These are phyloP conservation scores for Alfaro cultratus DNA, from an alignment of 2,797 vertebrate genomes.

Conservation along the genomic window DNA sequence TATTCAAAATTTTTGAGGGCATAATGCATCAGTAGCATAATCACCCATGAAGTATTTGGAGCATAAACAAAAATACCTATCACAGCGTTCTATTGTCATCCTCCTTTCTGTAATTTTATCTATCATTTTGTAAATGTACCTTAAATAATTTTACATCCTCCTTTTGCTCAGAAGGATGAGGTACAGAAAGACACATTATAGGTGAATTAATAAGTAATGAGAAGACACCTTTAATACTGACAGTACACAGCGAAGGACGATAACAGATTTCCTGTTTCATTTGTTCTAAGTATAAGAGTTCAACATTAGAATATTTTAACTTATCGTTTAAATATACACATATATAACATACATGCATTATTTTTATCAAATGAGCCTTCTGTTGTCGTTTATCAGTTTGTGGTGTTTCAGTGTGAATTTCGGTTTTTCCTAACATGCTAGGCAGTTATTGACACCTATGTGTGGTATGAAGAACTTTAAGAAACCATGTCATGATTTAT, in stretches of 20 bases:
- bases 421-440: neutral
- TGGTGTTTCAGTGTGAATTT: neutral
- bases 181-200: slow-evolving; percentile 8
- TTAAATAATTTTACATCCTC: neutral
- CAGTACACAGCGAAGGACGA: slow-evolving; percentile 11
- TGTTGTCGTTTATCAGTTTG: neutral
- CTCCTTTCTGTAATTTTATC: slow-evolving; percentile 25
- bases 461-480: slow-evolving; percentile 28
- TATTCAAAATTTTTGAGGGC: neutral
- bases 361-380: neutral
- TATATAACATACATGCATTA: neutral
- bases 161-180: neutral
- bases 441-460: too few relatives aligned
- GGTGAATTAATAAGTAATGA: slow-evolving; percentile 20
- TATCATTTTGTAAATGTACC: slow-evolving; percentile 9
- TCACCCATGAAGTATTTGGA: neutral
- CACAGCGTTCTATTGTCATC: neutral
- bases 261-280: neutral
- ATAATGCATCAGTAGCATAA: neutral
- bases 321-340: neutral
- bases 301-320: neutral
- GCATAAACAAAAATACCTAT: neutral
- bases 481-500: slow-evolving; percentile 20
- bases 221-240: slow-evolving; percentile 13
- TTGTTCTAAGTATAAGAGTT: neutral